Conservation (phyloP, 1,140 invertebrate genomes). For the Scaptomyza hsui region DNA sequence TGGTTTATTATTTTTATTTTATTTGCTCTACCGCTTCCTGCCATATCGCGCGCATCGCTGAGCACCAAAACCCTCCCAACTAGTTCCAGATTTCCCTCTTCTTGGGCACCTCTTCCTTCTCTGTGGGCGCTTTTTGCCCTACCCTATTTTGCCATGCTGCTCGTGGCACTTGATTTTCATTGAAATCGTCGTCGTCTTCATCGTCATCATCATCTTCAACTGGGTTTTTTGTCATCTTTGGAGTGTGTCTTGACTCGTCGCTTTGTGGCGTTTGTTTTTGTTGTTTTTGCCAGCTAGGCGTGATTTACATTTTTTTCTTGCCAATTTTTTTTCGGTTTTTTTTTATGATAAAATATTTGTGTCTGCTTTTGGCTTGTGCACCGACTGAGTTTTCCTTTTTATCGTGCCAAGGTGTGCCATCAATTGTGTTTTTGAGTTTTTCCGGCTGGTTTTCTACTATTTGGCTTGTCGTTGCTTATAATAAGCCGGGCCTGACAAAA, state of each 20-base stretch:
- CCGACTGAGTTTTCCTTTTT: conserved; percentile 80
- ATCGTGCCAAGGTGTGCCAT: conserved; percentile 82
- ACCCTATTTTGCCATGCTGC: conserved; percentile 54
- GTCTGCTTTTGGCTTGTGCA: conserved; percentile 55
- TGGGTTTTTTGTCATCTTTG: conserved; percentile 72
- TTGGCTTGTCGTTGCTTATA: conserved; percentile 26
- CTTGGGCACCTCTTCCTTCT: neutral
- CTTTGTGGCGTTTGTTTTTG: conserved; percentile 14
- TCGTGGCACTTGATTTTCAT: conserved; percentile 77
- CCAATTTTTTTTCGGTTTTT: conserved; percentile 27
- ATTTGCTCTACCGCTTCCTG: conserved; percentile 75
- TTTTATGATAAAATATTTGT: conserved; percentile 72
- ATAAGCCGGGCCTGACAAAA: conserved; percentile 31
- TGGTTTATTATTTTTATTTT: conserved; percentile 81
- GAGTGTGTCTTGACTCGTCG: conserved; percentile 68
- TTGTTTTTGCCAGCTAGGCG: conserved; percentile 38
- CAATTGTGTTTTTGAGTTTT: conserved; percentile 71
- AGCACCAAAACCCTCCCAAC: conserved; percentile 41
- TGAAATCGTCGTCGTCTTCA: conserved; percentile 50
- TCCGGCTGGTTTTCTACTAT: conserved; percentile 28
- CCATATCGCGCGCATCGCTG: conserved; percentile 79
- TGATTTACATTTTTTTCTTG: conserved; percentile 65
- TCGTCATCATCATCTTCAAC: neutral
- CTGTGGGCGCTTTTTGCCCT: conserved; percentile 57
- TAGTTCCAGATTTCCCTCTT: conserved; percentile 1